phyloP scores from a whole-genome alignment of 2,113 vertebrate species.

The Urocynchramus pylzowi region DNA sequence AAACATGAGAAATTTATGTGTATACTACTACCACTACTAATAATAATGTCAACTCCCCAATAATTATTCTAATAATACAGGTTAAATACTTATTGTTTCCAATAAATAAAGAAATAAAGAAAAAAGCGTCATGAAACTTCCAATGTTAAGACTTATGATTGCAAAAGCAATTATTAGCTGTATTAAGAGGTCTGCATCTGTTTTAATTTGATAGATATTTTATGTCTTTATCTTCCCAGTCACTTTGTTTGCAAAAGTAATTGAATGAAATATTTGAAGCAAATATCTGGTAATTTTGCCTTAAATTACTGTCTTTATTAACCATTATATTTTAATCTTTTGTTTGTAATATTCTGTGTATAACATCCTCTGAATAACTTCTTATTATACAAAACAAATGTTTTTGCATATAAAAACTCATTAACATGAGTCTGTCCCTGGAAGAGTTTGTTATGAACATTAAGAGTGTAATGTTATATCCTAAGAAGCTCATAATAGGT shows the following conservation, averaged over 20 bases:
- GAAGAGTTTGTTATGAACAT: neutral
- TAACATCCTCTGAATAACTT: neutral
- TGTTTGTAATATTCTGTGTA: neutral
- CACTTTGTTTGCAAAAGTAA: neutral
- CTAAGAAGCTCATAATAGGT: neutral
- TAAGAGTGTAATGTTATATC: neutral
- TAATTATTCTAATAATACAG: neutral
- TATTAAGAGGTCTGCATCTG: neutral
- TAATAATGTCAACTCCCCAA: fast-evolving
- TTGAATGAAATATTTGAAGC: neutral
- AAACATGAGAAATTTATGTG: neutral
- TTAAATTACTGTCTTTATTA: neutral
- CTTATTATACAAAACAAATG: neutral
- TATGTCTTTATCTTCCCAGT: neutral
- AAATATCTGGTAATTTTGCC: neutral
- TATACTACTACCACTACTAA: neutral
- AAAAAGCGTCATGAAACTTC: neutral
- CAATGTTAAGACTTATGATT: neutral
- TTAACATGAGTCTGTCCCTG: neutral
- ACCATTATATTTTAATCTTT: neutral
- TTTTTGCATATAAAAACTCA: neutral
- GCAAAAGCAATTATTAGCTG: neutral
- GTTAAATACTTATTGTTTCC: neutral
- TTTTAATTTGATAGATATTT: neutral
- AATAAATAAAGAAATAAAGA: neutral